Percentiles rank a stretch among this genome's conserved stretches.
These are phyloP conservation scores for Asarcornis scutulata DNA, from an alignment of 2,113 vertebrate genomes.

Conservation along the genomic window DNA sequence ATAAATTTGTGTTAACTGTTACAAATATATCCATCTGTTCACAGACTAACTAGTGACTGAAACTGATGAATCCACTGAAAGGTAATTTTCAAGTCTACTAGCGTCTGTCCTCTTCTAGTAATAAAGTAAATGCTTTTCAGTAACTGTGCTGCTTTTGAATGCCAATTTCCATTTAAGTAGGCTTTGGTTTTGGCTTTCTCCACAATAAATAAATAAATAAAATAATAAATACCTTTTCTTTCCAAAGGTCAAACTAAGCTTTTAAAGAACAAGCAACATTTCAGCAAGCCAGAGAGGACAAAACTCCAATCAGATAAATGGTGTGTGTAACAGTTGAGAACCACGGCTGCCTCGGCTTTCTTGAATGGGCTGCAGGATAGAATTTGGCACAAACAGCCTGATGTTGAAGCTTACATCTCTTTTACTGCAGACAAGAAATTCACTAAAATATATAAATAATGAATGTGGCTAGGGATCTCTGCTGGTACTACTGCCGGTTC, in stretches of 20 bases:
- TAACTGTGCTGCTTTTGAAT: conserved; percentile 40
- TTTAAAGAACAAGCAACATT: conserved; percentile 52
- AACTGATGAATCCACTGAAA: conserved; percentile 53
- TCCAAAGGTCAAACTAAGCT: conserved; percentile 62
- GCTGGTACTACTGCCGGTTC: conserved; percentile 57
- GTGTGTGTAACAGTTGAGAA: conserved; percentile 57
- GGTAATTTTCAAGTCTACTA: conserved; percentile 45
- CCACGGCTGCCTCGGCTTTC: conserved; percentile 46
- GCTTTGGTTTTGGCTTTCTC: background rate
- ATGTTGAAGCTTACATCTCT: conserved; percentile 67
- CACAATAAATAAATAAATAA: background rate
- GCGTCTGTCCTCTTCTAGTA: conserved; percentile 2
- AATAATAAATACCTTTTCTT: conserved; percentile 40
- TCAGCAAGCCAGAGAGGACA: conserved; percentile 59
- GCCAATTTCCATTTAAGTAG: conserved; percentile 28
- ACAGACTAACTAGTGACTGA: conserved; percentile 52
- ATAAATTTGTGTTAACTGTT: conserved; percentile 47
- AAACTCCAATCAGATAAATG: conserved; percentile 69
- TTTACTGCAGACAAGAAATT: conserved; percentile 75
- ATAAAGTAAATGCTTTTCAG: conserved; percentile 57
- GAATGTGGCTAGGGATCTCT: conserved; percentile 72
- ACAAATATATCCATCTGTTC: conserved; percentile 59
- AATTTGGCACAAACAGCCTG: conserved; percentile 62
- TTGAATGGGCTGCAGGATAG: conserved; percentile 40
- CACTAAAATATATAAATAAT: conserved; percentile 80